phyloP scores from a whole-genome alignment of 30 jellyfish, hydroid and myxozoan species.

The Nemopilema nomurai region DNA sequence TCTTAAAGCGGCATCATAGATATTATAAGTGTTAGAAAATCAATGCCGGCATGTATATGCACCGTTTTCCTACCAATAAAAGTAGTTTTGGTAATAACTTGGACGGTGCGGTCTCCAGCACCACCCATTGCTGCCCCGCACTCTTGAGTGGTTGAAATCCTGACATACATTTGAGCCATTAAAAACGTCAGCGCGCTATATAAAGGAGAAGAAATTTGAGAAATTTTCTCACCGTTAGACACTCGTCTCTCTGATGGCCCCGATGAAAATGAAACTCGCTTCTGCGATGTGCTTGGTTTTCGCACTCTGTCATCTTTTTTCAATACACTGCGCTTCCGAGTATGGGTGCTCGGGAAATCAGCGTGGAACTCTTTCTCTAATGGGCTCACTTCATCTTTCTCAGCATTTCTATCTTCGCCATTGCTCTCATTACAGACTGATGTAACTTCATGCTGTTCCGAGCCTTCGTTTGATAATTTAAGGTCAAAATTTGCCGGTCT shows the following conservation, averaged over 20 bases:
- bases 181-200: no score
- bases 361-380: slow-evolving; percentile 15
- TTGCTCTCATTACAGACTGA: not conserved
- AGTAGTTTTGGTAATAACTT: no score
- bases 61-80: no score
- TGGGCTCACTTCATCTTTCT: slow-evolving; percentile 37
- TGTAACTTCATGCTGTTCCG: slow-evolving; percentile 1
- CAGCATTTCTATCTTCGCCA: not conserved
- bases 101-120: no score
- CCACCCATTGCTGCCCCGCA: not conserved
- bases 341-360: slow-evolving; percentile 22
- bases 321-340: slow-evolving; percentile 88
- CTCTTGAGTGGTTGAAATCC: not conserved
- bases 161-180: not conserved
- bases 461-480: not conserved
- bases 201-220: not conserved
- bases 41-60: no score
- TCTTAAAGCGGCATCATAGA: no score
- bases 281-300: slow-evolving; percentile 53
- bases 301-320: slow-evolving; percentile 68
- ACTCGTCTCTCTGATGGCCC: slow-evolving; percentile 79
- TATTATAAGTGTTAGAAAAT: no score
- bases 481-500: slow-evolving; percentile 21
- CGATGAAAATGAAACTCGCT: slow-evolving; percentile 96
- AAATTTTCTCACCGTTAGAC: slow-evolving; percentile 72